These are phyloP conservation scores for Cotesia vestalis DNA, from an alignment of 1,140 invertebrate species.

Conservation along the genomic window DNA sequence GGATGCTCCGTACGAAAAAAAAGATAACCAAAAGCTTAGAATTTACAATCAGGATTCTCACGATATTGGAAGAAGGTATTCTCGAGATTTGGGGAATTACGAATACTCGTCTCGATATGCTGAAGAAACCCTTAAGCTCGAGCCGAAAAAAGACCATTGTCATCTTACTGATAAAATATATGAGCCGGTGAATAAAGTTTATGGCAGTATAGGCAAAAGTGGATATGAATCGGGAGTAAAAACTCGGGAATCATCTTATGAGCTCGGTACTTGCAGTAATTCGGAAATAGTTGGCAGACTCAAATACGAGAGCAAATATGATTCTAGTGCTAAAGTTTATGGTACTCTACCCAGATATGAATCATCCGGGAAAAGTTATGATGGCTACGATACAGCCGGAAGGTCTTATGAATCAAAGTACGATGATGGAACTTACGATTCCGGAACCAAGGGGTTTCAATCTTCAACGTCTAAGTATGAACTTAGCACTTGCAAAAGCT, in stretches of 20 bases:
- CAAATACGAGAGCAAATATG: constrained; percentile 56
- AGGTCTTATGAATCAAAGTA: constrained; percentile 50
- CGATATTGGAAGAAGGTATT: constrained; percentile 55
- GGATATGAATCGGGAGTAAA: constrained; percentile 63
- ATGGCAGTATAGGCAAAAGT: constrained; percentile 42
- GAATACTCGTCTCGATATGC: constrained; percentile 58
- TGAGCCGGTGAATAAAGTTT: constrained; percentile 44
- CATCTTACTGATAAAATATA: constrained; percentile 48
- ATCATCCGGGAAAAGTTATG: constrained; percentile 48
- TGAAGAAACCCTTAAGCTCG: constrained; percentile 60
- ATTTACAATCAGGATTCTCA: constrained; percentile 49
- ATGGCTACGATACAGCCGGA: constrained; percentile 46
- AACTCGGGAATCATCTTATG: constrained; percentile 59
- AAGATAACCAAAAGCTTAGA: constrained; percentile 50
- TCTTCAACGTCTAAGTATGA: constrained; percentile 54
- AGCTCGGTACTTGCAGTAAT: constrained; percentile 47
- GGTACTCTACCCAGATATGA: constrained; percentile 62
- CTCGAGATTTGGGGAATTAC: constrained; percentile 58
- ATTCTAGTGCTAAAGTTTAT: constrained; percentile 54
- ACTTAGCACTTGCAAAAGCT: constrained; percentile 60
- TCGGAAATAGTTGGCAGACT: constrained; percentile 41
- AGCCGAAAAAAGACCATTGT: constrained; percentile 57
- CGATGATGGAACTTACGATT: constrained; percentile 46
- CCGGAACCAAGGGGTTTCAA: constrained; percentile 34
- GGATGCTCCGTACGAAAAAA: constrained; percentile 58